These are phyloP conservation scores for Xylophagus ater DNA, from an alignment of 2,888 invertebrate genomes.

Conservation along the genomic window DNA sequence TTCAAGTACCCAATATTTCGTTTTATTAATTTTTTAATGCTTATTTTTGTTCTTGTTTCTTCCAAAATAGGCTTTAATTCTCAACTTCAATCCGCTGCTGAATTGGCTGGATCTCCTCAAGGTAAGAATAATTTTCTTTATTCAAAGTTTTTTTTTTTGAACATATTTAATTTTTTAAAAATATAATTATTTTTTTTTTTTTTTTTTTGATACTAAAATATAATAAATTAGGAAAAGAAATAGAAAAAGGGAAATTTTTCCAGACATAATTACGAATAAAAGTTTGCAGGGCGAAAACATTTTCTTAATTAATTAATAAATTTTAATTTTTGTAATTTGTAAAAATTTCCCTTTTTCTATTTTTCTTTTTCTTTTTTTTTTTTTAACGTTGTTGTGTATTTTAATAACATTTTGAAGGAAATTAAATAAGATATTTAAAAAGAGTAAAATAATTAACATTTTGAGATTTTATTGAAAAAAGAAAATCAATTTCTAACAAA, in stretches of 20 bases:
- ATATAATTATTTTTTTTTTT: too few species aligned
- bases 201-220: too few species aligned
- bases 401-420: conserved; percentile 1
- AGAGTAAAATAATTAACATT: not conserved
- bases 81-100: conserved; percentile 45
- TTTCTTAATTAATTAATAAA: too few species aligned
- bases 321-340: too few species aligned
- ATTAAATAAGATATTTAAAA: not conserved
- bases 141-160: too few species aligned
- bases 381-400: conserved; percentile 1
- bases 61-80: conserved; percentile 39
- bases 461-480: not conserved
- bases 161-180: too few species aligned
- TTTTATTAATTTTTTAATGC: too few species aligned
- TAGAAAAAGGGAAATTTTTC: conserved; percentile 1
- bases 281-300: too few species aligned
- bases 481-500: not conserved
- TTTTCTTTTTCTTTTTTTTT: not conserved
- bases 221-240: not conserved
- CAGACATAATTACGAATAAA: too few species aligned
- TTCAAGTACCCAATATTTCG: too few species aligned
- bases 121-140: conserved; percentile 49
- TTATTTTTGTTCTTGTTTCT: too few species aligned
- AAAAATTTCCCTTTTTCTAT: too few species aligned
- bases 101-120: conserved; percentile 75